Percentiles rank a stretch among this genome's conserved stretches.
These are phyloP conservation scores for Muscicapa comitata DNA, from an alignment of 2,797 vertebrate species.

Conservation along the genomic window DNA sequence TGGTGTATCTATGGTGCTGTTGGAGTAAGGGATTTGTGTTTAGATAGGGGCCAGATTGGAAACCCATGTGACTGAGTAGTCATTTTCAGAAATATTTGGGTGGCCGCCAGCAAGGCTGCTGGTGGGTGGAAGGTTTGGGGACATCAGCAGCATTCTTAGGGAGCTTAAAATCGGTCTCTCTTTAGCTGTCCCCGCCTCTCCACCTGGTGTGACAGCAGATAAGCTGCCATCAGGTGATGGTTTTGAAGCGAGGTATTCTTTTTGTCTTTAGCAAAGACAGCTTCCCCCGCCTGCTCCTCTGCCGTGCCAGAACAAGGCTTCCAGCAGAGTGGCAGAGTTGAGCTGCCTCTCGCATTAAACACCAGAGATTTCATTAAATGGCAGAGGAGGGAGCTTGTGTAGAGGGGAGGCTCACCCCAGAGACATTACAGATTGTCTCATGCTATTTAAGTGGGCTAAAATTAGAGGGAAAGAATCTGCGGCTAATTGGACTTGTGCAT, in stretches of 20 bases:
- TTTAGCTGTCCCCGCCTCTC: background rate
- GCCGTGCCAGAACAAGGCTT: background rate
- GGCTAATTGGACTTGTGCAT: conserved; percentile 68
- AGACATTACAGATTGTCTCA: conserved; percentile 57
- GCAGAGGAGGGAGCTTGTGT: conserved; percentile 26
- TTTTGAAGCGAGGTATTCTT: background rate
- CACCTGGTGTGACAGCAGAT: background rate
- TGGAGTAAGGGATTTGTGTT: background rate
- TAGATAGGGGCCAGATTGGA: background rate
- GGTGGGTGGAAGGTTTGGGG: background rate
- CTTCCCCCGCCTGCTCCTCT: background rate
- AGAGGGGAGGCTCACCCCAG: conserved; percentile 55
- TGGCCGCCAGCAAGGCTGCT: background rate
- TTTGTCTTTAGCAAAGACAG: background rate
- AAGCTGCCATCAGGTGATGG: background rate
- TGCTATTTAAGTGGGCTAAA: conserved; percentile 69
- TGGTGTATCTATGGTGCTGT: background rate
- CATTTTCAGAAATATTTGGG: background rate
- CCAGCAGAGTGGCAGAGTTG: conserved; percentile 54
- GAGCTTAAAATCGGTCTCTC: background rate
- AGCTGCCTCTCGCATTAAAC: conserved; percentile 53
- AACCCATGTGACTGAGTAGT: background rate
- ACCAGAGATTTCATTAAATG: conserved; percentile 64
- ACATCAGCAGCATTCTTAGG: background rate
- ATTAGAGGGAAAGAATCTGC: conserved; percentile 58